Conservation (phyloP, 2,113 vertebrate species). For the Ursus arctos region DNA sequence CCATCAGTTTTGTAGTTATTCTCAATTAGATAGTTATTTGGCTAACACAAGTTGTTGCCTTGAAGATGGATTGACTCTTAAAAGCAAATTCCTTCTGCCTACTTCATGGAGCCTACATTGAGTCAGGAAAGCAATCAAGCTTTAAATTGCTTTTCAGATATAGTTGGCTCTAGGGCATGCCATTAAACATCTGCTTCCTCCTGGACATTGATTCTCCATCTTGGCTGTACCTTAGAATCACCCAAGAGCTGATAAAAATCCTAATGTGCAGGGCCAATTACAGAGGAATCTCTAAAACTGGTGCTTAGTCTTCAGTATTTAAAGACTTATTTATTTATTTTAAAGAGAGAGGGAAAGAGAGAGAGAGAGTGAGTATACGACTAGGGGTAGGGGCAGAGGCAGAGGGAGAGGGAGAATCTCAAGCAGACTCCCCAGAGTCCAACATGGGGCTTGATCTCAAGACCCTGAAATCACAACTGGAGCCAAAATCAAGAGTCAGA, state of each 20-base stretch:
- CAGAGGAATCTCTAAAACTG: not conserved
- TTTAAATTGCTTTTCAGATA: conserved; percentile 24
- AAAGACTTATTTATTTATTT: not conserved
- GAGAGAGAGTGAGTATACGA: not conserved
- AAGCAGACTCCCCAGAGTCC: not conserved
- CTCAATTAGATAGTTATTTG: not conserved
- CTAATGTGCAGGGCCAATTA: not conserved
- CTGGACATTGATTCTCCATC: not conserved
- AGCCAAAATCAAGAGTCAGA: not conserved
- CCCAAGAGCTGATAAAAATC: not conserved
- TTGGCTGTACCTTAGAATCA: not conserved
- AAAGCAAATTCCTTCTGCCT: not conserved
- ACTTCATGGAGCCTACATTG: not conserved
- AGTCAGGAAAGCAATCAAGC: not conserved
- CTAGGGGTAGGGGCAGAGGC: not conserved
- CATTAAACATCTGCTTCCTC: not conserved
- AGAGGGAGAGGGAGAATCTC: not conserved
- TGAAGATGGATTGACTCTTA: not conserved
- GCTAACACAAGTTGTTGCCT: not conserved
- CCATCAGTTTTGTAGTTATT: not conserved
- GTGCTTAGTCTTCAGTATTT: not conserved
- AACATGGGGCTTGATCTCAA: no score
- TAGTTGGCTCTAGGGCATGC: not conserved
- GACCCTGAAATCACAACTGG: no score
- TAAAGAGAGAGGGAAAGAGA: not conserved